Conservation (phyloP, 2,113 vertebrate species). For the Alces alces region DNA sequence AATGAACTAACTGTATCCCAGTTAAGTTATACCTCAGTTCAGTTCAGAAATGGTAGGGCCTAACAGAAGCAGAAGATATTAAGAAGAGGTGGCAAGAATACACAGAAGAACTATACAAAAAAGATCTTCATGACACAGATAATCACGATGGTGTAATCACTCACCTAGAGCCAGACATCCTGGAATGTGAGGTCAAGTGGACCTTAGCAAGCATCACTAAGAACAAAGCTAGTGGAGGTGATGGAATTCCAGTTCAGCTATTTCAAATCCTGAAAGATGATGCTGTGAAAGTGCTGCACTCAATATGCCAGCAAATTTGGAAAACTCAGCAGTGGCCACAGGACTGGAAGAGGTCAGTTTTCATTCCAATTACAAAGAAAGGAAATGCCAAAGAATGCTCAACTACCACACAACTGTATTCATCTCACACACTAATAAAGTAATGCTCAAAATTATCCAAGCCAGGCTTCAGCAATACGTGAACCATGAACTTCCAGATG, state of each 20-base stretch:
- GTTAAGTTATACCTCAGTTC: neutral
- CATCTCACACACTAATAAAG: neutral
- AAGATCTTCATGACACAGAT: neutral
- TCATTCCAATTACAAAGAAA: neutral
- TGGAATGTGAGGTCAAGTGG: neutral
- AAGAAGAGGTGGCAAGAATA: neutral
- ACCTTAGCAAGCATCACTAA: neutral
- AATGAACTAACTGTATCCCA: neutral
- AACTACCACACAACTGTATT: neutral
- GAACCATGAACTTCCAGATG: fast-evolving
- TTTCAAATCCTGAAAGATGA: neutral
- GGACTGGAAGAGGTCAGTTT: neutral
- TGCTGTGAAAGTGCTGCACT: neutral
- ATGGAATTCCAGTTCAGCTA: neutral
- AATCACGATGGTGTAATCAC: neutral
- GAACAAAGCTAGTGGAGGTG: neutral
- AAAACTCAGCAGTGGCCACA: neutral
- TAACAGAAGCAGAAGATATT: neutral
- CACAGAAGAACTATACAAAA: neutral
- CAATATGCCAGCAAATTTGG: neutral
- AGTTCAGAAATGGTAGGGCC: neutral
- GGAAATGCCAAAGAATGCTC: neutral
- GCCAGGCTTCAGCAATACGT: neutral
- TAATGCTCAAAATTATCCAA: neutral
- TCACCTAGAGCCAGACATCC: neutral